A percentile compares a stretch with the other conserved stretches of the same genome.
phyloP scores from a whole-genome alignment of 2,797 vertebrate species.

The Periparus ater region DNA sequence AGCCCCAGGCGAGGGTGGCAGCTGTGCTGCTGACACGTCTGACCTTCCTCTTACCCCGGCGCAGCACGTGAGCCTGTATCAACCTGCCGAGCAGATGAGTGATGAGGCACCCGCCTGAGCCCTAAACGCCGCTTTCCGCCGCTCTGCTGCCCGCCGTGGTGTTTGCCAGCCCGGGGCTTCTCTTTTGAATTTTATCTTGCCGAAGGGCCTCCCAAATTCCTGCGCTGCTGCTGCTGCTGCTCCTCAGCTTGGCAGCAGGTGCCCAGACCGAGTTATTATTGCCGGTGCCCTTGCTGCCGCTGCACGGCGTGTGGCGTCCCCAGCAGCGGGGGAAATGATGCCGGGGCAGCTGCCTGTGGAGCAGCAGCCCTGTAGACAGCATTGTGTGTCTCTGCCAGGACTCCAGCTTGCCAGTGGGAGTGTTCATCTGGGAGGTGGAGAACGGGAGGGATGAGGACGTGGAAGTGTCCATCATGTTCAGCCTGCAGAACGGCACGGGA shows the following conservation, averaged over 20 bases:
- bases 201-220: neutral
- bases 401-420: conserved; percentile 90
- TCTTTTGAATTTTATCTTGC: neutral
- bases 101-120: neutral
- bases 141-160: rapidly evolving
- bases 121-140: neutral
- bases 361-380: neutral
- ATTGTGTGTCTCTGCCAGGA: conserved; percentile 77
- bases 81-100: neutral
- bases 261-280: rapidly evolving
- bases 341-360: neutral
- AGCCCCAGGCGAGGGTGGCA: neutral
- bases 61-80: neutral
- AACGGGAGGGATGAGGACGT: conserved; percentile 85
- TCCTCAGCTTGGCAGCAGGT: too few relatives aligned
- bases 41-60: conserved; percentile 37
- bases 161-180: neutral
- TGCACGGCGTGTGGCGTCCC: neutral
- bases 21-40: neutral
- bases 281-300: rapidly evolving
- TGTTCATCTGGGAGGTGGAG: conserved; percentile 95
- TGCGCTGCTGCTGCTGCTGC: neutral
- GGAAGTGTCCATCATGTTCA: conserved; percentile 95
- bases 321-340: neutral
- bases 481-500: conserved; percentile 88